Conservation (phyloP, 2,113 vertebrate genomes). For the Phylloscopus trochilus region DNA sequence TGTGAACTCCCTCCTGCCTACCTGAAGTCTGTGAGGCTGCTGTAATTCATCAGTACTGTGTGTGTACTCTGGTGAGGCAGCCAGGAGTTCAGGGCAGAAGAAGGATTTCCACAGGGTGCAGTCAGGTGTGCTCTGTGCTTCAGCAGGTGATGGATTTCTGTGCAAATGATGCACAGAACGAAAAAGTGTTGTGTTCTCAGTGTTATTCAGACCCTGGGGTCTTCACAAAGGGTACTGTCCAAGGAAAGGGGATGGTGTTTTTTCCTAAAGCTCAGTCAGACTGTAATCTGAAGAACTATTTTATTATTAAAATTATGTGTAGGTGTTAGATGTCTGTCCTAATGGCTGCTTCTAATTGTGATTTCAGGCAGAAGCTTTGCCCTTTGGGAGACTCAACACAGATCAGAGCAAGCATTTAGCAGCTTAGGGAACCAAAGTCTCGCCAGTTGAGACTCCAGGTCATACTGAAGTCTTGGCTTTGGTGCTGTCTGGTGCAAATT, state of each 20-base stretch:
- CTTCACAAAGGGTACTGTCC: neutral
- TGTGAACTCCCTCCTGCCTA: neutral
- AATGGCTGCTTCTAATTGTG: neutral
- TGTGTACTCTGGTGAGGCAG: neutral
- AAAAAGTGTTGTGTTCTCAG: neutral
- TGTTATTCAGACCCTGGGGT: neutral
- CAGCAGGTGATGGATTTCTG: neutral
- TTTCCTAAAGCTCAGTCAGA: neutral
- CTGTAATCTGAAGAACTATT: neutral
- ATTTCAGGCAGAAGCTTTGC: neutral
- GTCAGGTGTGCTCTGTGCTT: neutral
- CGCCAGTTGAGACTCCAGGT: neutral
- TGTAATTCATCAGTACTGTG: neutral
- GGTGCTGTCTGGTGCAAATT: neutral
- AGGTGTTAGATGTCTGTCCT: neutral
- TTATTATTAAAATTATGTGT: neutral
- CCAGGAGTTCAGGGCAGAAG: neutral
- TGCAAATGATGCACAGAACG: neutral
- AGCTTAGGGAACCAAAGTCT: neutral
- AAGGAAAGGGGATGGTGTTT: neutral
- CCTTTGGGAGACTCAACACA: neutral
- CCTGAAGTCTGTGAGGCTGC: neutral
- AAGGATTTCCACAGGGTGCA: neutral
- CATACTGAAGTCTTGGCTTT: neutral
- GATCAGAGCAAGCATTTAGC: slow-evolving; percentile 19